A percentile compares a stretch with the other conserved stretches of the same genome.
These are phyloP conservation scores for Rhabdophis nuchalis DNA, from an alignment of 2,797 vertebrate species.

Conservation along the genomic window DNA sequence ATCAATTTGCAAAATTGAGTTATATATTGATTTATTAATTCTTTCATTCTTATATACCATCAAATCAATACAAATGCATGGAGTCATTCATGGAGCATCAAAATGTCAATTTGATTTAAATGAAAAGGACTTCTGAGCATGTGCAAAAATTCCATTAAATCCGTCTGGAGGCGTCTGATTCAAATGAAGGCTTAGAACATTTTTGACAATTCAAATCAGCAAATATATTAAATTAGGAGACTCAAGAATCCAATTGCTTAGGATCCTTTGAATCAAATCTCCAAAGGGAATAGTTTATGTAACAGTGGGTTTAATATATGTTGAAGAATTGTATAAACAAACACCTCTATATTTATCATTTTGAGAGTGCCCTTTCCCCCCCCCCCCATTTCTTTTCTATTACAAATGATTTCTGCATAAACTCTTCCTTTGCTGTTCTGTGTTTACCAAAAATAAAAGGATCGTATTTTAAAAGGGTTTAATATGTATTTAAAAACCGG, in stretches of 20 bases:
- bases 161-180: not conserved
- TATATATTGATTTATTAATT: not conserved
- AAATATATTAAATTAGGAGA: not conserved
- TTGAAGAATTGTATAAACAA: not conserved
- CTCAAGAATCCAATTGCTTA: not conserved
- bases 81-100: not conserved
- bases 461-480: conserved; percentile 16
- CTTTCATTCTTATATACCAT: not conserved
- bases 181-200: not conserved
- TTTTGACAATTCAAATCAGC: not conserved
- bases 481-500: conserved; percentile 54
- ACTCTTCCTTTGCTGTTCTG: conserved; percentile 10
- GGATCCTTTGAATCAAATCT: not conserved
- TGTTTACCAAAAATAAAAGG: conserved; percentile 50
- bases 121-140: not conserved
- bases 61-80: not conserved
- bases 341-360: not conserved
- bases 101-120: not conserved
- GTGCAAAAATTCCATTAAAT: not conserved
- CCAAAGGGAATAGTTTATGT: not conserved
- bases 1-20: not conserved
- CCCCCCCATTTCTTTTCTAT: conserved; percentile 16
- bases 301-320: not conserved
- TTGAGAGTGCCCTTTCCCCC: not conserved
- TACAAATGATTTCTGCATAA: conserved; percentile 17